Conservation (phyloP, 2,888 invertebrate genomes). For the Caenorhabditis parvicauda region DNA sequence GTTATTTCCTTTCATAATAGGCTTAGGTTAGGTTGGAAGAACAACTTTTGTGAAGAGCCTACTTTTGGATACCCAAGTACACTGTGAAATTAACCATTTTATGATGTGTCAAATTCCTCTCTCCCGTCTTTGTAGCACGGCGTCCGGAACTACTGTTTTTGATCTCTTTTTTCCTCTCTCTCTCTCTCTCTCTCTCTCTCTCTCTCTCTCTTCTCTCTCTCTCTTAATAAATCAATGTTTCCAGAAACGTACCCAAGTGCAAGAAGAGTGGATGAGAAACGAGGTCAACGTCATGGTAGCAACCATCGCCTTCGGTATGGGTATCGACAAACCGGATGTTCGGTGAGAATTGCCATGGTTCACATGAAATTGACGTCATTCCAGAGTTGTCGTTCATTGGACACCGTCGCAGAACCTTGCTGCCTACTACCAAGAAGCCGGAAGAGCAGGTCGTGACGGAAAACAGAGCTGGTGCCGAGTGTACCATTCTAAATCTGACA, state of each 20-base stretch:
- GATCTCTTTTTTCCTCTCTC: too few relatives aligned
- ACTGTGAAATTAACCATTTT: too few relatives aligned
- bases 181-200: too few relatives aligned
- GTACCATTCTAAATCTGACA: conserved; percentile 81
- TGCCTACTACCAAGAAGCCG: conserved; percentile 92
- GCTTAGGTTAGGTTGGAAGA: too few relatives aligned
- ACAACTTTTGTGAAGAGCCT: too few relatives aligned
- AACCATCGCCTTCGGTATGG: conserved; percentile 98
- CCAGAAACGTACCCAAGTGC: conserved; percentile 75
- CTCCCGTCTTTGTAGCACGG: too few relatives aligned
- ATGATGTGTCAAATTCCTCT: too few relatives aligned
- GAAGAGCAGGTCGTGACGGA: conserved; percentile 92
- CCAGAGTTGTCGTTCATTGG: conserved; percentile 92
- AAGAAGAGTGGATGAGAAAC: conserved; percentile 88
- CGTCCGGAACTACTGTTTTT: too few relatives aligned
- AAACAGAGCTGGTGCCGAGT: conserved; percentile 83
- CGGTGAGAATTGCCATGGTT: conserved; percentile 66
- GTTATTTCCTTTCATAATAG: too few relatives aligned
- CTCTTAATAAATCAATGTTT: not conserved
- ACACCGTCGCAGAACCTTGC: conserved; percentile 90
- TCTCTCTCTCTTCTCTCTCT: not conserved
- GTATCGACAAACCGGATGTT: conserved; percentile 92
- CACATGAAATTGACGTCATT: conserved; percentile 1
- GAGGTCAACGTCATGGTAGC: conserved; percentile 86
- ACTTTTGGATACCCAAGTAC: too few relatives aligned